These are phyloP conservation scores for Arion vulgaris DNA, from an alignment of 1,140 invertebrate genomes.

Conservation along the genomic window DNA sequence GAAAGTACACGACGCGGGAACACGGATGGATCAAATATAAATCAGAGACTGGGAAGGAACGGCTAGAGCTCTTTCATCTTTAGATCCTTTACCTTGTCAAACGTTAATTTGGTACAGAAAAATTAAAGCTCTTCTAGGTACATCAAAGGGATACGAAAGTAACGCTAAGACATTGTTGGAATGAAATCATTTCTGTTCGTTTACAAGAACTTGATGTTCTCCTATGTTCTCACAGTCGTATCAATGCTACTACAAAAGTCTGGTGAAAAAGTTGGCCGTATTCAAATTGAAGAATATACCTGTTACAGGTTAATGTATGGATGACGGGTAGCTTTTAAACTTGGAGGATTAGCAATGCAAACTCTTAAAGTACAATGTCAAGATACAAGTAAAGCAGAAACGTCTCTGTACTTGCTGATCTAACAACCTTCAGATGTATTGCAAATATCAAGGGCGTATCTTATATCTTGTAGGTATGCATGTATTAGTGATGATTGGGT, in stretches of 20 bases:
- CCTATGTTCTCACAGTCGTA: neutral
- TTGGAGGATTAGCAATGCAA: neutral
- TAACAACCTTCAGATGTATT: neutral
- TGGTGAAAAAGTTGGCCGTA: neutral
- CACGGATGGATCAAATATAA: conserved; percentile 9
- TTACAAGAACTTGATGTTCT: conserved; percentile 6
- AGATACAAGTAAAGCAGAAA: neutral
- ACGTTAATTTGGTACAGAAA: conserved; percentile 9
- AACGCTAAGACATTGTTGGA: conserved; percentile 10
- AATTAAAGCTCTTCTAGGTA: neutral
- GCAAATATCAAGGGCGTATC: neutral
- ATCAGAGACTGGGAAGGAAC: neutral
- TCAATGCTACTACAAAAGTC: neutral
- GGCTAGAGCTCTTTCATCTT: neutral
- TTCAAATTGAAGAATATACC: neutral
- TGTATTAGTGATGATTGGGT: too few relatives aligned
- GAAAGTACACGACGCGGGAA: neutral
- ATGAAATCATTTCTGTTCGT: conserved; percentile 10
- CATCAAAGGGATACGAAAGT: neutral
- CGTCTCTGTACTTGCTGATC: neutral
- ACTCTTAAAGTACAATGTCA: neutral
- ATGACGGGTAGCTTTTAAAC: neutral
- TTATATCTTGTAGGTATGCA: neutral
- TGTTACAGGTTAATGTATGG: neutral
- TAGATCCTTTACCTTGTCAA: neutral